Conservation (phyloP, 2,113 vertebrate species). For the Monarcha castaneiventris region DNA sequence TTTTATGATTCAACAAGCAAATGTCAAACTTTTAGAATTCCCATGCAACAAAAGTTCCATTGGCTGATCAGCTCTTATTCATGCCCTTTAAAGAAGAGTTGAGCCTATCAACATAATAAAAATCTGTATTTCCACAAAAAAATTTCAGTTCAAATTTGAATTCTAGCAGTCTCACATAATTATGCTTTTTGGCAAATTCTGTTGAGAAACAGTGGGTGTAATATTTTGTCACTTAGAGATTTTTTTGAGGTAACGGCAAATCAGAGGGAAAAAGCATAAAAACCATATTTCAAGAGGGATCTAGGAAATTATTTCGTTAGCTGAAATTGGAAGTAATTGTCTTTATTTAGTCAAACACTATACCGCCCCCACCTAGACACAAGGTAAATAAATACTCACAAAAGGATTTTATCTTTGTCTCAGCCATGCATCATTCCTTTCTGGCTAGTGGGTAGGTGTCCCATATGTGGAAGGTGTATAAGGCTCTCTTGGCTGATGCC, state of each 20-base stretch:
- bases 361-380: background rate
- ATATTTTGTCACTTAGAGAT: background rate
- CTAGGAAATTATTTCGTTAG: background rate
- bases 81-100: background rate
- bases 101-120: background rate
- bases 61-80: constrained; percentile 14
- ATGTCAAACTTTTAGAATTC: constrained; percentile 49
- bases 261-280: background rate
- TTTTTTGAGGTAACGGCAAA: background rate
- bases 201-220: background rate
- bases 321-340: background rate
- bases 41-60: constrained; percentile 13
- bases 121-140: constrained; percentile 2
- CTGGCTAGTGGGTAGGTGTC: background rate
- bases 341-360: background rate
- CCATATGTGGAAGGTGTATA: background rate
- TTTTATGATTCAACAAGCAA: constrained; percentile 47
- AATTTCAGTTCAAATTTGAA: background rate
- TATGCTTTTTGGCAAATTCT: background rate
- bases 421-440: background rate
- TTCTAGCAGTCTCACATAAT: background rate
- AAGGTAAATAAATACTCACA: background rate
- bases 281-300: background rate
- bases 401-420: background rate
- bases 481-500: background rate